A percentile compares a stretch with the other conserved stretches of the same genome.
phyloP scores from a whole-genome alignment of 2,888 invertebrate genomes.

The Drosophila imparisetae region DNA sequence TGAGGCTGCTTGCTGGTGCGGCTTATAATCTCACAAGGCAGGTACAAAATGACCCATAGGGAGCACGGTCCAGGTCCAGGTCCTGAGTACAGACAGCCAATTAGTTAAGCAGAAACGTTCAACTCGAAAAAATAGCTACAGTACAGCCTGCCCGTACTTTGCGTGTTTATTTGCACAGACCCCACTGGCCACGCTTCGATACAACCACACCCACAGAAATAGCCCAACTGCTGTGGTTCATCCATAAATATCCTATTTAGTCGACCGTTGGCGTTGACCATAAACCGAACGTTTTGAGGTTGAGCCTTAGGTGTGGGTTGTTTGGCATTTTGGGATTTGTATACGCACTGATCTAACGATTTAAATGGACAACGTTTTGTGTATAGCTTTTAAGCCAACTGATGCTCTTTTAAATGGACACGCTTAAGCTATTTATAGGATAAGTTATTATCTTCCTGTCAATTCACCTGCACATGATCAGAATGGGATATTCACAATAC shows the following conservation, averaged over 20 bases:
- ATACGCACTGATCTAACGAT: constrained; percentile 21
- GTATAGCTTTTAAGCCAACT: not conserved
- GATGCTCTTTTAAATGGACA: constrained; percentile 15
- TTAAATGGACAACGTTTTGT: constrained; percentile 14
- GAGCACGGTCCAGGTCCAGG: constrained; percentile 12
- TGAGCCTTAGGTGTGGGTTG: constrained; percentile 27
- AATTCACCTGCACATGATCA: not conserved
- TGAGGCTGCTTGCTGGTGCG: constrained; percentile 16
- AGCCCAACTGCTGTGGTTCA: constrained; percentile 46
- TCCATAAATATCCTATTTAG: constrained; percentile 68
- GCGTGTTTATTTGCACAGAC: constrained; percentile 42
- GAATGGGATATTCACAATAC: not conserved
- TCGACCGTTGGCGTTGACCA: constrained; percentile 46
- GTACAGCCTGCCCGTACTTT: constrained; percentile 46
- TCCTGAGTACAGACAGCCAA: constrained; percentile 55
- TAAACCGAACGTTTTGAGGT: constrained; percentile 66
- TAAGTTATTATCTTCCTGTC: not conserved
- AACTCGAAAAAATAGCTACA: constrained; percentile 51
- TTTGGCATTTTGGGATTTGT: constrained; percentile 34
- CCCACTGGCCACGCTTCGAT: constrained; percentile 1
- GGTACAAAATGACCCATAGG: constrained; percentile 24
- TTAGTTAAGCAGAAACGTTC: constrained; percentile 77
- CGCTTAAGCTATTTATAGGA: not conserved
- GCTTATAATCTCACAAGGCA: constrained; percentile 39
- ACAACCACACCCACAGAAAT: not conserved